Conservation (phyloP, 2,888 invertebrate genomes). For the Furcula furcula region DNA sequence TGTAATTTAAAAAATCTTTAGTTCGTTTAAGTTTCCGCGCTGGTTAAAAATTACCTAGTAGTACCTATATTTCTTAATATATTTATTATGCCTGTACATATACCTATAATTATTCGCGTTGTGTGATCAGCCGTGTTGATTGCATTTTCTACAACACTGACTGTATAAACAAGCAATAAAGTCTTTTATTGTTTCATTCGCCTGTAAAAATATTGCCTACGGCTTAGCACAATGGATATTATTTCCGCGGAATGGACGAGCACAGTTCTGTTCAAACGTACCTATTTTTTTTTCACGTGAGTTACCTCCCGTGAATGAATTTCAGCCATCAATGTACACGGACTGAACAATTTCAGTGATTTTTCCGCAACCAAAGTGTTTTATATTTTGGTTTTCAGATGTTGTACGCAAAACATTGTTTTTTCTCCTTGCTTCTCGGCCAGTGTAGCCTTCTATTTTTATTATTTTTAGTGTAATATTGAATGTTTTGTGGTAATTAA, state of each 20-base stretch:
- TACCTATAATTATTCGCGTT: conserved; percentile 27
- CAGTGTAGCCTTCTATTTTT: no score
- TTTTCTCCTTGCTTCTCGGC: not conserved
- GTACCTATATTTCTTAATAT: conserved; percentile 3
- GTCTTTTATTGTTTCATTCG: conserved; percentile 40
- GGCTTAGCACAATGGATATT: conserved; percentile 47
- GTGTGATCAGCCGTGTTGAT: conserved; percentile 29
- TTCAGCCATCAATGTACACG: conserved; percentile 33
- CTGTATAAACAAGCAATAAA: conserved; percentile 39
- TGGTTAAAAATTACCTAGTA: conserved; percentile 1
- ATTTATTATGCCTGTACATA: conserved; percentile 10
- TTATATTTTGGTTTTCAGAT: not conserved
- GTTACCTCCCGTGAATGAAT: conserved; percentile 38
- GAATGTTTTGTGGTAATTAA: no score
- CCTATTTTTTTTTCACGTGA: conserved; percentile 24
- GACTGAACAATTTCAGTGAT: conserved; percentile 33
- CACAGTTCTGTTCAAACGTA: conserved; percentile 24
- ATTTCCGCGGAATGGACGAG: conserved; percentile 30
- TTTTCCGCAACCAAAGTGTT: conserved; percentile 13
- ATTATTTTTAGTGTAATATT: no score
- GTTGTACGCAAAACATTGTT: not conserved
- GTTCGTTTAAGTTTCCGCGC: no score
- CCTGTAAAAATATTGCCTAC: conserved; percentile 46
- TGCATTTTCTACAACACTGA: conserved; percentile 34
- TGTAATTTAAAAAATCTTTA: no score